Percentiles rank a stretch among this genome's conserved stretches.
phyloP scores from a whole-genome alignment of 2,113 vertebrate species.

The Tupaia tana region DNA sequence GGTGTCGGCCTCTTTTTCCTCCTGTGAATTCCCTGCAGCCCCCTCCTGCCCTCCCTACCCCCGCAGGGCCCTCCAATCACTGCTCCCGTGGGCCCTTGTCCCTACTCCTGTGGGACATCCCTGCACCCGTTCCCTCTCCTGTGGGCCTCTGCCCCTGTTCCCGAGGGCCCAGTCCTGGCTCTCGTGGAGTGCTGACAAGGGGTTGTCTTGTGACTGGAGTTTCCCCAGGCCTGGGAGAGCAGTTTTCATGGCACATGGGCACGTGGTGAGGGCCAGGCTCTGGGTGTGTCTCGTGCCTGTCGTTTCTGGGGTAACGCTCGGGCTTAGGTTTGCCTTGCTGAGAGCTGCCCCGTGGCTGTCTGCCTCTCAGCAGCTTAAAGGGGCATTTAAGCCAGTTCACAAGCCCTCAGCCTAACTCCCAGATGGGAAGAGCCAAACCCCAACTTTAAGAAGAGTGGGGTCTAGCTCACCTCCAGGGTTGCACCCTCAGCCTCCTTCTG shows the following conservation, averaged over 20 bases:
- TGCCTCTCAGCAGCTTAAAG: neutral
- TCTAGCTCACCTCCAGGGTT: rapidly evolving
- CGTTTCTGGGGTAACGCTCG: neutral
- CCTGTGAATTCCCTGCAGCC: too few relatives aligned
- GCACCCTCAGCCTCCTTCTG: neutral
- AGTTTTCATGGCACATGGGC: neutral
- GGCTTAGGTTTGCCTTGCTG: neutral
- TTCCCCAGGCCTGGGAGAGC: neutral
- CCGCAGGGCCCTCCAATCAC: too few relatives aligned
- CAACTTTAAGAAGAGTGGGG: neutral
- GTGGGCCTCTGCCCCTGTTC: too few relatives aligned
- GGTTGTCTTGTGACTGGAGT: neutral
- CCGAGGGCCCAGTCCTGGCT: too few relatives aligned
- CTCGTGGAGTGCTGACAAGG: too few relatives aligned
- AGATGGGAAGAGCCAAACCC: neutral
- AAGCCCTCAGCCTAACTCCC: neutral
- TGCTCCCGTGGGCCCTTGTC: too few relatives aligned
- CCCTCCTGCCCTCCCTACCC: neutral
- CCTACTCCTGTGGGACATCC: too few relatives aligned
- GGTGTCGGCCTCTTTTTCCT: too few relatives aligned
- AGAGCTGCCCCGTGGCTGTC: neutral
- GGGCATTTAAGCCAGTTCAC: too few relatives aligned
- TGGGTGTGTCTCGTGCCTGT: neutral
- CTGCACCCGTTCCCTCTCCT: too few relatives aligned
- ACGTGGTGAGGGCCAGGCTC: neutral